phyloP scores from a whole-genome alignment of 2,888 invertebrate genomes.

The Andrena minutula region DNA sequence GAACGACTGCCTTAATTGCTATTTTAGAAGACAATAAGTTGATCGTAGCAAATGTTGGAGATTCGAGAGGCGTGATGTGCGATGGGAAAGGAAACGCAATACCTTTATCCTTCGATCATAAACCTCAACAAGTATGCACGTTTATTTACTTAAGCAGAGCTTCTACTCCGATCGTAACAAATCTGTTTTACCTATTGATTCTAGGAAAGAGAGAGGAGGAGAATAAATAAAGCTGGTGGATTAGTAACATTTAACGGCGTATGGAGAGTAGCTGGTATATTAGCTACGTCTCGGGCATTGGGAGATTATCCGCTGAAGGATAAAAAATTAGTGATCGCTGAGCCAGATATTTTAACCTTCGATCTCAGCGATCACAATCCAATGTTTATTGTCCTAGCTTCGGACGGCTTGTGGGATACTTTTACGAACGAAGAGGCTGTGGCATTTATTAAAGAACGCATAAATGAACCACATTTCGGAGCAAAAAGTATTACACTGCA shows the following conservation, averaged over 20 bases:
- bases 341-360: conserved; percentile 97
- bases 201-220: conserved; percentile 94
- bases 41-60: conserved; percentile 98
- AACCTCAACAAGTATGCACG: conserved; percentile 94
- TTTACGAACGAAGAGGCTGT: conserved; percentile 98
- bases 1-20: conserved; percentile 97
- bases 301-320: conserved; percentile 98
- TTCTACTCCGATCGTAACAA: neutral
- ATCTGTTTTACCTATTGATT: conserved; percentile 46
- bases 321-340: conserved; percentile 96
- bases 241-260: conserved; percentile 98
- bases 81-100: conserved; percentile 95
- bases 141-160: neutral
- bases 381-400: conserved; percentile 95
- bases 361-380: conserved; percentile 94
- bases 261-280: conserved; percentile 97
- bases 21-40: conserved; percentile 93
- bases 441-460: conserved; percentile 93
- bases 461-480: conserved; percentile 94
- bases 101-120: conserved; percentile 97
- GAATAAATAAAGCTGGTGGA: conserved; percentile 98
- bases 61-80: conserved; percentile 98
- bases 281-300: conserved; percentile 97
- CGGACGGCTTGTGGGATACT: conserved; percentile 98
- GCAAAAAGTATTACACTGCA: conserved; percentile 96